Conservation (phyloP, 1,140 invertebrate species). For the Cotesia typhae region DNA sequence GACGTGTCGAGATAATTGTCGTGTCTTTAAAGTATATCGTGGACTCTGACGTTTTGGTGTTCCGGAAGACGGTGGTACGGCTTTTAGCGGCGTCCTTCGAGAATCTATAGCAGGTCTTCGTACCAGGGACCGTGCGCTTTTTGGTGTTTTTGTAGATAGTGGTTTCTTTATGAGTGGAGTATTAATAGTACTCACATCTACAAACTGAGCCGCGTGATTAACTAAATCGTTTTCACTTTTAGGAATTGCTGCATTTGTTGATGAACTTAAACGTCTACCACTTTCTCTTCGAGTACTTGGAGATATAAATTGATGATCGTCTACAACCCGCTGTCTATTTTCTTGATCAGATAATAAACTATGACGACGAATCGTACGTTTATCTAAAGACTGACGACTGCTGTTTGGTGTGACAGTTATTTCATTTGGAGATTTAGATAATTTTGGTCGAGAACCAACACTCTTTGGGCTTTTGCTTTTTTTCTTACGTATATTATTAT, state of each 20-base stretch:
- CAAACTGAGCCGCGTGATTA: background rate
- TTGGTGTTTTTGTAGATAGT: constrained; percentile 58
- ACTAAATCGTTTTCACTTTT: background rate
- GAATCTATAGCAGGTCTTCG: constrained; percentile 50
- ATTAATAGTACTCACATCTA: constrained; percentile 37
- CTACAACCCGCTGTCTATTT: no score
- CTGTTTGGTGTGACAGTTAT: constrained; percentile 34
- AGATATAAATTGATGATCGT: no score
- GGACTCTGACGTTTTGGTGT: constrained; percentile 59
- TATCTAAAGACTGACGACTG: constrained; percentile 29
- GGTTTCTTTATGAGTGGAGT: constrained; percentile 62
- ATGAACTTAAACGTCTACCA: no score
- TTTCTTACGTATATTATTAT: constrained; percentile 33
- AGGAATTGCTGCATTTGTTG: background rate
- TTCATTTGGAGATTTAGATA: constrained; percentile 32
- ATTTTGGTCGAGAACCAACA: constrained; percentile 34
- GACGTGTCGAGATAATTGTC: constrained; percentile 43
- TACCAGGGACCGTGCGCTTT: constrained; percentile 53
- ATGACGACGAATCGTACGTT: constrained; percentile 10
- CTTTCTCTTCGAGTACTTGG: no score
- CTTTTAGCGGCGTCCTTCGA: constrained; percentile 60
- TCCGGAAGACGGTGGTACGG: constrained; percentile 50
- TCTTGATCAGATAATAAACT: no score
- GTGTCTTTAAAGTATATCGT: constrained; percentile 50
- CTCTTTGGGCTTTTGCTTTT: constrained; percentile 46